Conservation (phyloP, 2,113 vertebrate species). For the Bothrops jararaca region DNA sequence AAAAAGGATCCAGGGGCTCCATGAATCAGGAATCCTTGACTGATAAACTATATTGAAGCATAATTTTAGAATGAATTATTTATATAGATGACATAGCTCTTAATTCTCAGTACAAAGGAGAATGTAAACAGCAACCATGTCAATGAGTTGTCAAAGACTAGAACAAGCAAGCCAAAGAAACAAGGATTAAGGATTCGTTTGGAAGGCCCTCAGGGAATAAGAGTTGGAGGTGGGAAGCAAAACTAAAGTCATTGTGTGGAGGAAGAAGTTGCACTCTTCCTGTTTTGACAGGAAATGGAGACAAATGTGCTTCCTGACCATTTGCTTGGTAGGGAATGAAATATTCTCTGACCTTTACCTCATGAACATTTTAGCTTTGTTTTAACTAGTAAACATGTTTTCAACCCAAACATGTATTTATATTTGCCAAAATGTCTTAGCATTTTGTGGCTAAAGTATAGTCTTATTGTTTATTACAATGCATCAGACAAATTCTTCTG, state of each 20-base stretch:
- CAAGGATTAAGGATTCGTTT: constrained; percentile 75
- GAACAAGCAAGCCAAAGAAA: constrained; percentile 34
- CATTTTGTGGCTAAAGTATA: fast-evolving
- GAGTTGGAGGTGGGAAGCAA: constrained; percentile 91
- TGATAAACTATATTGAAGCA: constrained; percentile 48
- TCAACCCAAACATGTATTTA: constrained; percentile 61
- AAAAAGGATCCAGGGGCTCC: constrained; percentile 15
- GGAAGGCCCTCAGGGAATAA: constrained; percentile 81
- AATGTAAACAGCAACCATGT: constrained; percentile 49
- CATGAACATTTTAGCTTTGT: constrained; percentile 70
- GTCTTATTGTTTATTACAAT: background rate
- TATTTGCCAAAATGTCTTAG: constrained; percentile 48
- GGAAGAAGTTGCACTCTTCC: constrained; percentile 99
- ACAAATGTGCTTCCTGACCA: constrained; percentile 99
- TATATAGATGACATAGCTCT: constrained; percentile 69
- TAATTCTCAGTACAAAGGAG: constrained; percentile 64
- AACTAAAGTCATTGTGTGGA: constrained; percentile 97
- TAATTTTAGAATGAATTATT: constrained; percentile 58
- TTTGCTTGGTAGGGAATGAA: constrained; percentile 82
- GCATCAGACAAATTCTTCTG: background rate
- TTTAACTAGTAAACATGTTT: constrained; percentile 77
- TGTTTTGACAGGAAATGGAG: constrained; percentile 99
- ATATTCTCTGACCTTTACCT: constrained; percentile 82
- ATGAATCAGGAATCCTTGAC: constrained; percentile 33
- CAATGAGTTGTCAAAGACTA: constrained; percentile 63